Base-by-base conservation (phyloP, 2,113 vertebrate species). In the Raja brachyura region DNA sequence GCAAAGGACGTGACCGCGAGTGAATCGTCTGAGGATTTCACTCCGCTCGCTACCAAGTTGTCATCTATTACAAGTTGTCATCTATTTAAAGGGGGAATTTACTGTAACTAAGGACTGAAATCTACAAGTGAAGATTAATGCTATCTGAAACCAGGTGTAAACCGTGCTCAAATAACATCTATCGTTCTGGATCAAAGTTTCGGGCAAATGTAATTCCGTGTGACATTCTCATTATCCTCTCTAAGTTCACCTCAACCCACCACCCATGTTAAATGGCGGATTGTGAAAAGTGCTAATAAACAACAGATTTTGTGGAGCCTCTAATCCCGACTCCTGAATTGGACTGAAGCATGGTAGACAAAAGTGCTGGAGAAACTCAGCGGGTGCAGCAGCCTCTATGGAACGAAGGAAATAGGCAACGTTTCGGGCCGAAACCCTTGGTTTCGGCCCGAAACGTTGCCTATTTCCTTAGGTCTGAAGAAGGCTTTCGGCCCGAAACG, bases 91-190 rank as follows among this genome's bases (percentile, higher is more conserved):
- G 28, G 54, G 83, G 7, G 31, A 88, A 31, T 63, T n/a, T n/a
- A 63, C 39, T 88, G 31, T 88, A 88, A 88, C 83, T 63, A 88
- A 88, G 83, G 59, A 61, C 59, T 88, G 59, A 63, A 88, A 66
- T 66, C 59, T 31, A 63, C 83, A 31, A 31, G 56, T n/a, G 22
- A 61, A 86, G 28, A 56, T 86, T 59, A 86, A 86, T 54, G 81
- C 61, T 56, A 86, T 88, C 31, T 88, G 83, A 31, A 88, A 88
- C 11, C 25, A 31, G 83, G 61, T 63, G 25, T n/a, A n/a, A 86
- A 86, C 83, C 83, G 11, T 66, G 83, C 28, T 63, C 63, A 88
- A 88, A 63, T 88, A 88, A 66, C 28, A 61, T 88, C n/a, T 5
- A 66, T 31, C 59, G 18, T 31, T 88, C 31, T 88, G 16, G n/a